Evolutionary conservation across 1,140 invertebrate genomes (phyloP).

Genomic region (Drosophila paulistorum): DNA sequence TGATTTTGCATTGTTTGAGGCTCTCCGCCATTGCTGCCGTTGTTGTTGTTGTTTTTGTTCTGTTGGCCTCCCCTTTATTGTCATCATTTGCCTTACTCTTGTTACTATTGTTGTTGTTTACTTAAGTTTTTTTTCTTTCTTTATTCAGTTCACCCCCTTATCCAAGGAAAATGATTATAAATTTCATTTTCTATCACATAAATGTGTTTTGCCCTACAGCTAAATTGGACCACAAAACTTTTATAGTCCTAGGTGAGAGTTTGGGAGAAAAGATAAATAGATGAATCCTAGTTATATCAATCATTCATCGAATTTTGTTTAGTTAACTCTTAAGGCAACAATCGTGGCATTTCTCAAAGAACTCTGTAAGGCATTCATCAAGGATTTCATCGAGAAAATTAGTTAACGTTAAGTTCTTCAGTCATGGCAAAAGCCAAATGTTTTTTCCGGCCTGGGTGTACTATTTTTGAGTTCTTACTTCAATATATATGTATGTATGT

Average conservation of each 20-base stretch:
- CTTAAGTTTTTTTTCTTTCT: slow-evolving; percentile 16
- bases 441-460: too few species aligned
- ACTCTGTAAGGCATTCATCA: too few species aligned
- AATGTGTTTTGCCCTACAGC: slow-evolving; percentile 12
- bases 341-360: too few species aligned
- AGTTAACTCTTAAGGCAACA: too few species aligned
- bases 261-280: not conserved
- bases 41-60: slow-evolving; percentile 51
- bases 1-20: slow-evolving; percentile 78
- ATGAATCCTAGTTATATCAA: not conserved
- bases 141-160: slow-evolving; percentile 6
- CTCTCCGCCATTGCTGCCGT: slow-evolving; percentile 54
- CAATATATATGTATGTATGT: too few species aligned
- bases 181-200: slow-evolving; percentile 64
- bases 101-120: slow-evolving; percentile 1
- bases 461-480: not conserved
- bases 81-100: slow-evolving; percentile 30
- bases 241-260: not conserved
- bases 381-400: too few species aligned
- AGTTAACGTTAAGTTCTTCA: too few species aligned
- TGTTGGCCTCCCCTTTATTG: slow-evolving; percentile 19
- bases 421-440: too few species aligned
- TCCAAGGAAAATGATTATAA: slow-evolving; percentile 55
- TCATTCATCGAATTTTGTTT: not conserved
- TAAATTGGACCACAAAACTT: slow-evolving; percentile 18